These are phyloP conservation scores for Pilophorus perplexus DNA, from an alignment of 2,888 invertebrate species.

Conservation along the genomic window DNA sequence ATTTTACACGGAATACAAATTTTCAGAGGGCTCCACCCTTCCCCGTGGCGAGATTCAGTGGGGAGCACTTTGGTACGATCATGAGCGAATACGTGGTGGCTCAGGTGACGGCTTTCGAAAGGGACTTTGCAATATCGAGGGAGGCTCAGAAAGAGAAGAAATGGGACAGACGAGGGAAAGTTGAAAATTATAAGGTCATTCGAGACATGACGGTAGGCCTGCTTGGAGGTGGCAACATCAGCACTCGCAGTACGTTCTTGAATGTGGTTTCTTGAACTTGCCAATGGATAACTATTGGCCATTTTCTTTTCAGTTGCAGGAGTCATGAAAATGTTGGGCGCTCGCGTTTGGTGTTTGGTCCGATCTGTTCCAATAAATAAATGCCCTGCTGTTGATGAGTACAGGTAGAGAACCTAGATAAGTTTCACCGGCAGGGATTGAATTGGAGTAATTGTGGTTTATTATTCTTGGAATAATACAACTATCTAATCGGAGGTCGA, in stretches of 20 bases:
- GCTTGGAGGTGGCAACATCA: constrained; percentile 27
- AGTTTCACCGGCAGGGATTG: too few relatives aligned
- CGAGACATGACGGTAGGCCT: constrained; percentile 29
- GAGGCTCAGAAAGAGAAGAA: constrained; percentile 26
- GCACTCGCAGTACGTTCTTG: constrained; percentile 9
- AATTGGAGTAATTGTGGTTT: not conserved
- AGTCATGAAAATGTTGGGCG: constrained; percentile 30
- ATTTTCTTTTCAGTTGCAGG: constrained; percentile 18
- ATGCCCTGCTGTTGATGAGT: constrained; percentile 20
- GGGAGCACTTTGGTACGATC: constrained; percentile 27
- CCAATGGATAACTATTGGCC: not conserved
- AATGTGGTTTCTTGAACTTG: not conserved
- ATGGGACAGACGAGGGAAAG: constrained; percentile 20
- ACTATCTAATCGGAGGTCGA: not conserved
- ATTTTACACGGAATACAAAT: not conserved
- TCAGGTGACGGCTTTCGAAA: constrained; percentile 31
- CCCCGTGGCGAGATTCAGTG: constrained; percentile 35
- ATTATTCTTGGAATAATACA: not conserved
- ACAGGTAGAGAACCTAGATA: too few relatives aligned
- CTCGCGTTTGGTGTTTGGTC: constrained; percentile 26
- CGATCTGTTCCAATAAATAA: constrained; percentile 8
- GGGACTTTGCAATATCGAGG: constrained; percentile 15
- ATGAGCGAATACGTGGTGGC: constrained; percentile 39
- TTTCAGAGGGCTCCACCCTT: constrained; percentile 12
- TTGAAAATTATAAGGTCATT: constrained; percentile 18